Evolutionary conservation across 2,113 vertebrate genomes (phyloP), one percentile per base, ranked within the genome.

Genomic region (Colistium nudipinnis): DNA sequence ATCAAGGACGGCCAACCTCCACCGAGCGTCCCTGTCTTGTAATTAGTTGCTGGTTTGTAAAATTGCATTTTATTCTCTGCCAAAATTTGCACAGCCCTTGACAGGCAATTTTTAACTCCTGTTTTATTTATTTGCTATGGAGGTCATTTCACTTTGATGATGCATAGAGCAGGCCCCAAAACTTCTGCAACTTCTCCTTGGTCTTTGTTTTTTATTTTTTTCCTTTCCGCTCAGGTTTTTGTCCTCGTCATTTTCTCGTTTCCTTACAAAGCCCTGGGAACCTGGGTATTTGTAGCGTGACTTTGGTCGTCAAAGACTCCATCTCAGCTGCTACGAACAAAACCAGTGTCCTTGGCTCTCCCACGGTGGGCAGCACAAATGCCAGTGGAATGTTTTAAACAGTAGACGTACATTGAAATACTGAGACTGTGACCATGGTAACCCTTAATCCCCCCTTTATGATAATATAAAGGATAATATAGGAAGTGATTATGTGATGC

Each of bases 1-100:
- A 78, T 91, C 87, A 86, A 59, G 62, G 71, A 24, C 4, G 11
- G 72, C 47, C 68, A 70, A 73, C 68, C 64, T 74, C 59, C 39
- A 79, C 62, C 71, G 51, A 44, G 31, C 44, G 17, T 69, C 4
- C 10, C 60, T 73, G 62, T 76, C 82, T 81, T 4, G 0, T 81
- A 91, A 91, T 91, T 86, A 81, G 71, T 80, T 76, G 67, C 47
- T 52, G 54, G 51, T 83, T 86, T 76, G 74, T 74, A 57, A 80
- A 78, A 82, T 76, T 70, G 30, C 49, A 66, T 84, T 85, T 80
- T 47, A 76, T 60, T 28, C 71, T 62, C 39, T 60, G 45, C 76
- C 77, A 74, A 82, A 82, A 9, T 76, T 61, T 16, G 24, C 28
- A 20, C 20, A 68, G 52, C 43, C 12, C 12, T 28, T 63, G 77